A percentile compares a stretch with the other conserved stretches of the same genome.
Evolutionary conservation across 92 coral and sea anemone species (phyloP).

Genomic region (Zoanthus sansibaricus): DNA sequence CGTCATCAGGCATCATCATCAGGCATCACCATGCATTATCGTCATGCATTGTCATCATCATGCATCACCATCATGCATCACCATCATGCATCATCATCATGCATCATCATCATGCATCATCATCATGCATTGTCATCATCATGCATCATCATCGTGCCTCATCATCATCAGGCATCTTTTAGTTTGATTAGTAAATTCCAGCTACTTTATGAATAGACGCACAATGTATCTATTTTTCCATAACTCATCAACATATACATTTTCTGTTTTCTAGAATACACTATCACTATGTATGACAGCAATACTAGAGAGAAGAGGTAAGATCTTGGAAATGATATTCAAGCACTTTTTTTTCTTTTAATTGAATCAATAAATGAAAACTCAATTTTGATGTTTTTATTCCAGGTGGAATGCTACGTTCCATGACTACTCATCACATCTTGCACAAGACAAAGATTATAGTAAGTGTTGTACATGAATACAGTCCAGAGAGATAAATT

Average conservation of each 20-base stretch:
- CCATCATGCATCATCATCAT: too few species aligned
- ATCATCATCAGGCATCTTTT: too few species aligned
- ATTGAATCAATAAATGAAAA: background rate
- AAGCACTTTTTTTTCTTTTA: background rate
- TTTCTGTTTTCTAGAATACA: constrained; percentile 76
- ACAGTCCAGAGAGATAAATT: too few species aligned
- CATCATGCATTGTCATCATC: too few species aligned
- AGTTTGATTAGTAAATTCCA: too few species aligned
- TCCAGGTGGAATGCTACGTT: constrained; percentile 98
- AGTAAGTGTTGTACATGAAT: background rate
- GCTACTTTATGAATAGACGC: too few species aligned
- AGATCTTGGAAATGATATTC: background rate
- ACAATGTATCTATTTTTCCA: background rate
- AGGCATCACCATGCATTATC: too few species aligned
- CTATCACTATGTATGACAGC: constrained; percentile 96
- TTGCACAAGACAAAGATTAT: constrained; percentile 80
- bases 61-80: too few species aligned
- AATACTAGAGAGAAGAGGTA: constrained; percentile 97
- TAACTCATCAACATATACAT: background rate
- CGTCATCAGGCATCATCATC: too few species aligned
- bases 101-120: too few species aligned
- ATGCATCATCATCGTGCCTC: too few species aligned
- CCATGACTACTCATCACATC: constrained; percentile 91
- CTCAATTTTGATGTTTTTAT: background rate
- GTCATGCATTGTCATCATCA: too few species aligned